Evolutionary conservation across 2,888 invertebrate genomes (phyloP), one percentile per base, ranked within the genome.

Genomic region (Philhelius pedissequus): DNA sequence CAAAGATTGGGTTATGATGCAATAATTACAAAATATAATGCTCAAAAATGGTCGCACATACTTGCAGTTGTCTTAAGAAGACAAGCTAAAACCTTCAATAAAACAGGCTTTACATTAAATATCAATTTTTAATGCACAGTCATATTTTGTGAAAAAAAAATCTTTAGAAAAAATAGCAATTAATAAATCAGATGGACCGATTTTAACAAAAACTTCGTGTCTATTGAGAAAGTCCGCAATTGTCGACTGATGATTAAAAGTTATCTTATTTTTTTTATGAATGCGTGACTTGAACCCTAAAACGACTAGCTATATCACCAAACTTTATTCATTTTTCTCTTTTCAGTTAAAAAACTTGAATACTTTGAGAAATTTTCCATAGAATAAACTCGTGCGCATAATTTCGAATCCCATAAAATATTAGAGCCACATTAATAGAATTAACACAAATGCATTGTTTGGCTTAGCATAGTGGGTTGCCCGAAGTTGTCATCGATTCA

Each of bases 1-100:
- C 60, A 62, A n/a, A 68, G 60, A 82, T 82, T 15, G 32, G 52
- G 30, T 82, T 77, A 77, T 78, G 82, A 77, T 78, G 82, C 60
- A 82, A 82, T 73, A 77, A 77, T 82, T 73, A 78, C 71, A 56
- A 38, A 40, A 32, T 50, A 3, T 32, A 54, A 54, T 3, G 6
- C 20, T 13, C 13, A 13, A 0, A 13, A 54, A 32, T 18, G 13
- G 32, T 56, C 32, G 56, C 13, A 56, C 1, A 13, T 35, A 3
- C 6, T 56, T 54, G 54, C 54, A 52, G n/a, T n/a, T n/a, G n/a
- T n/a, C n/a, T n/a, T n/a, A n/a, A n/a, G n/a, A n/a, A n/a, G n/a
- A n/a, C n/a, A n/a, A n/a, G n/a, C n/a, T n/a, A n/a, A n/a, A n/a
- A n/a, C n/a, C n/a, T 32, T 3, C 32, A 32, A 32, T 9, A 32